Evolutionary conservation across 2,797 vertebrate genomes (phyloP), one percentile per base, ranked within the genome.

Genomic region (Meriones psammophilus): DNA sequence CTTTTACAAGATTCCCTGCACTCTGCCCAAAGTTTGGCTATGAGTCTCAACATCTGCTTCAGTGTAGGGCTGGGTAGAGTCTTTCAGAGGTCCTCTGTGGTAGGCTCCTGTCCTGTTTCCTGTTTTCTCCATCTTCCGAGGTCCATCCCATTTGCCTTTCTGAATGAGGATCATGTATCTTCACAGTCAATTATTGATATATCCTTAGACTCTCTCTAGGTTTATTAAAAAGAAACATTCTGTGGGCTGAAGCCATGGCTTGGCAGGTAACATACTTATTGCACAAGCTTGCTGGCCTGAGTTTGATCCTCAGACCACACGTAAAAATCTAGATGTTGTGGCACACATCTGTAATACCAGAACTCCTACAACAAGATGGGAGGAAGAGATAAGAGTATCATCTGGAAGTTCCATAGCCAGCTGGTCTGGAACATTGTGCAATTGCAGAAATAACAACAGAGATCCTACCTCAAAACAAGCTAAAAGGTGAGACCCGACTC

Each of bases 101-200:
- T 50, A 50, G 50, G 50, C 50, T 50, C 50, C 50, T 50, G 50
- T 50, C 50, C 50, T 50, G 50, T 50, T 50, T 10, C 50, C 50
- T 50, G 50, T 50, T 50, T 50, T 50, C 50, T 50, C 50, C 50
- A 50, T 50, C 50, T 50, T 50, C 50, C 10, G 50, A 50, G 50
- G 50, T 50, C 50, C 10, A 50, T 50, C 50, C 50, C 50, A 8
- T 50, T 50, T 50, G 50, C 50, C 50, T 50, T 50, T 50, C 50
- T 50, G 50, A 50, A 50, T 50, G 50, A 50, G 50, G 50, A 50
- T 50, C 50, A 50, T 50, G 50, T 50, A 89, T 81, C 90, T 91
- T 54, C 76, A 8, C 87, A 88, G 56, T 78, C 30, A 79, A 66
- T 50, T 92, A 88, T 80, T 96, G 18, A 76, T 92, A 90, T 60